Base-by-base conservation (phyloP, 2,888 invertebrate species). In the Xestia xanthographa region DNA sequence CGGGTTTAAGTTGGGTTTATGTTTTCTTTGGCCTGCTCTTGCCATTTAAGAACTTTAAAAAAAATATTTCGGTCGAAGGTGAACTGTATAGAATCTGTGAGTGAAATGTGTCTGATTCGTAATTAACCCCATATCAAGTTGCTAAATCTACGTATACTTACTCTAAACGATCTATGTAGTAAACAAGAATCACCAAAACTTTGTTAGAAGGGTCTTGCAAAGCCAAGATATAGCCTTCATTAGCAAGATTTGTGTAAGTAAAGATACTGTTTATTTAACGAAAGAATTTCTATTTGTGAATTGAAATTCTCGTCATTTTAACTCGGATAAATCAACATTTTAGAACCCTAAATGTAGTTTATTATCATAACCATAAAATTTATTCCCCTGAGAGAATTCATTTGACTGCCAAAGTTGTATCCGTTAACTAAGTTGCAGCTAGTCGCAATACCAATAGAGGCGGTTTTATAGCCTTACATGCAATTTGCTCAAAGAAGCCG, bases 401-500 rank as follows among this genome's bases (percentile, higher is more conserved):
- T 89, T 89, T 87, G 83, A 83, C 89, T 88, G 88, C 86, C 89
- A 87, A 90, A 88, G 88, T 89, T 88, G 83, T 86, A 80, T 69
- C 82, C 79, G 79, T 75, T 88, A 92, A 94, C 94, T 93, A 92
- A 91, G 94, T 94, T 94, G 94, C 94, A 90, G 90, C 87, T 89
- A 90, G 90, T 90, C 88, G 85, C 90, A 90, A 90, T 91, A 83
- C 69, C 79, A 80, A 90, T 90, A 87, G 84, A 86, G 86, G 82
- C 72, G 85, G 85, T 86, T 92, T 93, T 94, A 94, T 92, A 88
- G 92, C 91, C 89, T 87, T 86, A 87, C 89, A 91, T 89, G 92
- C 94, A 92, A 94, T 94, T 93, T 93, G 89, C 89, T 91, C 92
- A 93, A 93, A 93, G 92, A 91, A 86, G 92, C 94, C 94, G 94